Percentiles rank a stretch among this genome's conserved stretches.
These are phyloP conservation scores for Pristionchus fissidentatus DNA, from an alignment of 2,888 invertebrate species.

Conservation along the genomic window DNA sequence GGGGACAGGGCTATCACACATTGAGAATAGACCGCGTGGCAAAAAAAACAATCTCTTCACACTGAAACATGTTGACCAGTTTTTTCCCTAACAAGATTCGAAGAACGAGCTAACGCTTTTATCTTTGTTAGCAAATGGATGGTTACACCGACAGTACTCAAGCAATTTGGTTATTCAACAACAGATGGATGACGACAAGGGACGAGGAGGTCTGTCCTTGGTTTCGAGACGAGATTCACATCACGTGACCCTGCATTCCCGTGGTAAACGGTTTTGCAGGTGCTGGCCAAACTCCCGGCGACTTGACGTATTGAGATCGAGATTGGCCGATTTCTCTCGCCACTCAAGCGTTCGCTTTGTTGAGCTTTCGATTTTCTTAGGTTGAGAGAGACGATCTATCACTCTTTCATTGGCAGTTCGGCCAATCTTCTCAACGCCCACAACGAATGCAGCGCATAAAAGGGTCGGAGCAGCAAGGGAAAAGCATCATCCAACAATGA, in stretches of 20 bases:
- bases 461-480: neutral
- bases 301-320: slow-evolving; percentile 2
- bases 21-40: too few relatives aligned
- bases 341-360: neutral
- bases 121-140: neutral
- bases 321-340: neutral
- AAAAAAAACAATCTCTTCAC: neutral
- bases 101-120: neutral
- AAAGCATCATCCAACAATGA: neutral
- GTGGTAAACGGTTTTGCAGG: neutral
- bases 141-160: neutral
- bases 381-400: neutral
- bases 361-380: slow-evolving; percentile 27
- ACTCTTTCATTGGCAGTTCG: neutral
- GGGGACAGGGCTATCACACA: too few relatives aligned
- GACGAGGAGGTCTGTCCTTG: too few relatives aligned
- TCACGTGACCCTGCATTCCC: neutral
- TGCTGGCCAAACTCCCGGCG: neutral
- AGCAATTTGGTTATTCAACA: neutral
- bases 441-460: neutral
- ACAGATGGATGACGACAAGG: too few relatives aligned
- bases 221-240: slow-evolving; percentile 9
- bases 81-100: too few relatives aligned
- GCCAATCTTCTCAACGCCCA: neutral
- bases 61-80: too few relatives aligned